Evolutionary conservation across 1,140 invertebrate species (phyloP), one percentile per base, ranked within the genome.

Genomic region (Fopius arisanus): DNA sequence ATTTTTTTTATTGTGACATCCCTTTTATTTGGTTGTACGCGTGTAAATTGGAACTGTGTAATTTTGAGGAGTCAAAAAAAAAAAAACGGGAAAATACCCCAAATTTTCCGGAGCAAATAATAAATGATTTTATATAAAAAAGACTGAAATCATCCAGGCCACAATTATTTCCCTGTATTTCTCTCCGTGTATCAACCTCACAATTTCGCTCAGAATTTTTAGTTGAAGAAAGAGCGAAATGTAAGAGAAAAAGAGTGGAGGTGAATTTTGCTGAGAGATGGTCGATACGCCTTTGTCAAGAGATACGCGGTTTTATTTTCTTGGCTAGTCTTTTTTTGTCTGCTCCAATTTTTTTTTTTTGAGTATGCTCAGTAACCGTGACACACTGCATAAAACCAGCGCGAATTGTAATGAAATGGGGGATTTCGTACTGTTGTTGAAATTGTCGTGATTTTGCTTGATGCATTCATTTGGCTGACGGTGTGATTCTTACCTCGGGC

Each of bases 321-420:
- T 72, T 41, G 62, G 72, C 59, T 51, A 48, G 51, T 40, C 71
- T 66, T 62, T 68, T 66, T 68, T 66, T 75, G 40, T 72, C 63
- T 43, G 37, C 3, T 43, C 33, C 26, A 14, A 16, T 48, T 67
- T 72, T 43, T 51, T 75, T 48, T 67, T 72, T 43, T 51, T 75
- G 21, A 74, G 69, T 73, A 75, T 73, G 77, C 72, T 77, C 78
- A 75, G 76, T 79, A 76, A 77, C 77, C 76, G 72, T 77, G 75
- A 77, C 75, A 75, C 69, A 69, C 63, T 72, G 75, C 74, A 75
- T 70, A 72, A 72, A 68, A 48, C 70, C 78, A 74, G 73, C 26
- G 54, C 9, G 67, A 75, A 75, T 75, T 68, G 68, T 67, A 70
- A 54, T 75, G 68, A 70, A 48, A 33, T 16, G 29, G 29, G 29